Percentiles rank a stretch among this genome's conserved stretches.
phyloP scores from a whole-genome alignment of 2,113 vertebrate species.

The Raja brachyura region DNA sequence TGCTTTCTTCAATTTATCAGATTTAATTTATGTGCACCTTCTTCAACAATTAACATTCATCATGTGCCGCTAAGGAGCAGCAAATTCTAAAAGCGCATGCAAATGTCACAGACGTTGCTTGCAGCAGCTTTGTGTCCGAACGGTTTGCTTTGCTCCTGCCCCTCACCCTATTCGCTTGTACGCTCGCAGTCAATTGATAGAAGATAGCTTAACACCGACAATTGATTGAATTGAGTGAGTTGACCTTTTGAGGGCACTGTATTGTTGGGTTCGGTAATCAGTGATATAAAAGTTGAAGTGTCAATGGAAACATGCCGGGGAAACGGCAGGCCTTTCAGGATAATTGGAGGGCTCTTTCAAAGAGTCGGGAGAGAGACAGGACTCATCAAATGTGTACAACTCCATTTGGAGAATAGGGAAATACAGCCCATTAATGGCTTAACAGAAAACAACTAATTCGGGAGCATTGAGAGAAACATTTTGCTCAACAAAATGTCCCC shows the following conservation, averaged over 20 bases:
- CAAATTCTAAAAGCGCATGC: not conserved
- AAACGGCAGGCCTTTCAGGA: not conserved
- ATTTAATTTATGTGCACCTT: not conserved
- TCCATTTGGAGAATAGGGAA: not conserved
- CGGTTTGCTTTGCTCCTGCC: not conserved
- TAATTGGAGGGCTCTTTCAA: constrained; percentile 16
- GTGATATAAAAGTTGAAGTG: constrained; percentile 6
- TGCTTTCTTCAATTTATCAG: not conserved
- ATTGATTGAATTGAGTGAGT: not conserved
- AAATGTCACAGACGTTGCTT: not conserved
- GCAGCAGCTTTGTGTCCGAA: not conserved
- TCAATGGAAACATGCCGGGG: not conserved
- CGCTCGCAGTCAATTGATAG: not conserved
- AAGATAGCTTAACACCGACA: not conserved
- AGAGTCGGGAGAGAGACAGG: not conserved
- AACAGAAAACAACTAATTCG: not conserved
- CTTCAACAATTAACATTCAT: not conserved
- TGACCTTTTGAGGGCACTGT: constrained; percentile 17
- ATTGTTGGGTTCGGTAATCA: not conserved
- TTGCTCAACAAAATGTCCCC: not conserved
- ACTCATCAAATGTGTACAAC: not conserved
- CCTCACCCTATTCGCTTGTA: not conserved
- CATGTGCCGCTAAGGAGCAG: not conserved
- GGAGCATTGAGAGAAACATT: not conserved
- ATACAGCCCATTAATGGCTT: not conserved